These are phyloP conservation scores for Crotalus viridis DNA, from an alignment of 2,113 vertebrate species.

Conservation along the genomic window DNA sequence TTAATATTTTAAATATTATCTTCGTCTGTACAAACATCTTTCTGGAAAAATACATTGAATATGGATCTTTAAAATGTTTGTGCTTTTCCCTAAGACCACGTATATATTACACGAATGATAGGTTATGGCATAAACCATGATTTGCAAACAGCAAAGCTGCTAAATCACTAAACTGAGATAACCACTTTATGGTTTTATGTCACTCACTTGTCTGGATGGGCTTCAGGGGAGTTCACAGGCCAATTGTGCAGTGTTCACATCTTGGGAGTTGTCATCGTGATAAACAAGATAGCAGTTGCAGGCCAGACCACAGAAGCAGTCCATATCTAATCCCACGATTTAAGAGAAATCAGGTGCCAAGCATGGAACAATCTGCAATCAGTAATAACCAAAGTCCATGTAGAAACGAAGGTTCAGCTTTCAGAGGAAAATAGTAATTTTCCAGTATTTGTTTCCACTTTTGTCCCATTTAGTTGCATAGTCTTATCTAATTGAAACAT, in stretches of 20 bases:
- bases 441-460: not conserved
- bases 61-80: not conserved
- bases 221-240: not conserved
- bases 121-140: not conserved
- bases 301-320: not conserved
- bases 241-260: not conserved
- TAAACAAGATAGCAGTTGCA: not conserved
- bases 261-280: not conserved
- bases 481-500: not conserved
- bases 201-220: not conserved
- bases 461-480: not conserved
- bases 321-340: not conserved
- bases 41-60: not conserved
- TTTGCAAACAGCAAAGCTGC: not conserved
- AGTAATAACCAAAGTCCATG: not conserved
- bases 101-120: not conserved
- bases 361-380: not conserved
- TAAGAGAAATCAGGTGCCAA: not conserved
- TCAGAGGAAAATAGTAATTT: not conserved
- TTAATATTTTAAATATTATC: not conserved
- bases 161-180: not conserved
- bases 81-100: not conserved
- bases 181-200: not conserved
- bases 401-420: not conserved
- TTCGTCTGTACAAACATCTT: not conserved